phyloP scores from a whole-genome alignment of 2,888 invertebrate species.

The Rhyacophila evoluta region DNA sequence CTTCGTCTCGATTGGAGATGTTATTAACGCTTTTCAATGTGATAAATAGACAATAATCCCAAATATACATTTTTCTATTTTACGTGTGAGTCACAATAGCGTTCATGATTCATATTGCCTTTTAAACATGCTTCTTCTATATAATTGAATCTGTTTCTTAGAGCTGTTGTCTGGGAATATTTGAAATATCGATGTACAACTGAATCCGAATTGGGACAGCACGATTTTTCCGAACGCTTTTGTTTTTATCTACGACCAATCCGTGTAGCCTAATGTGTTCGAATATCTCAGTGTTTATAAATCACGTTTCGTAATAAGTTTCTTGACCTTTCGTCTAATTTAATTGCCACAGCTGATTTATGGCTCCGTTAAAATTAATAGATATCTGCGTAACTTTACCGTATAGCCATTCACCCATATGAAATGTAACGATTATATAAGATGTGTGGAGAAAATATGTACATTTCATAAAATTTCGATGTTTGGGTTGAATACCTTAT shows the following conservation, averaged over 20 bases:
- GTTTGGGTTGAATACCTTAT: too few relatives aligned
- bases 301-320: not conserved
- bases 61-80: too few relatives aligned
- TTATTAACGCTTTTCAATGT: too few relatives aligned
- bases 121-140: not conserved
- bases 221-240: not conserved
- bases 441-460: too few relatives aligned
- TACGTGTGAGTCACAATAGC: too few relatives aligned
- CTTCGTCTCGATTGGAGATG: too few relatives aligned
- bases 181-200: not conserved
- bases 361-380: not conserved
- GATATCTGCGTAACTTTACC: too few relatives aligned
- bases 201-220: not conserved
- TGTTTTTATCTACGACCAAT: not conserved
- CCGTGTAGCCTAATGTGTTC: not conserved
- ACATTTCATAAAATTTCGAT: too few relatives aligned
- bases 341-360: not conserved
- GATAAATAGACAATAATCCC: too few relatives aligned
- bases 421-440: too few relatives aligned
- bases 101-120: not conserved
- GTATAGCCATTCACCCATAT: too few relatives aligned
- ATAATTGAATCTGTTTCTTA: not conserved
- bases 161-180: not conserved
- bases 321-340: not conserved
- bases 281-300: not conserved